Evolutionary conservation across 2,888 invertebrate species (phyloP), one percentile per base, ranked within the genome.

Genomic region (Idaea biselata): DNA sequence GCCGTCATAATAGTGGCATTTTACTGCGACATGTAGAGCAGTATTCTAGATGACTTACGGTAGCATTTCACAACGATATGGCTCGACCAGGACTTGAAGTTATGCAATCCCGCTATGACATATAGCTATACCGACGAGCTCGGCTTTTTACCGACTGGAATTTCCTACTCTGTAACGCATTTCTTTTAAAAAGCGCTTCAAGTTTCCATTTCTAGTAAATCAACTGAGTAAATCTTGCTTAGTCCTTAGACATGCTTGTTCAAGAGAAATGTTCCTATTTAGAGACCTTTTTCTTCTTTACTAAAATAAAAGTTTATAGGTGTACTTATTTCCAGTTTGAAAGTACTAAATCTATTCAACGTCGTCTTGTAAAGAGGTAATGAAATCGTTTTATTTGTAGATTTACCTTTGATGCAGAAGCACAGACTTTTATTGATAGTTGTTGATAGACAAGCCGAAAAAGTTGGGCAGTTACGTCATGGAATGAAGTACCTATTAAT

Each of bases 91-190:
- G 67, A 65, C 66, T 64, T 64, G 62, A 58, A 67, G 68, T 68
- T 69, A 71, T 65, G 69, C 58, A 71, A 67, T 68, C 66, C 68
- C 68, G 68, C 68, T 69, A 69, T 60, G 44, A 44, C 44, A 33
- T 44, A 44, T 44, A 44, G 7, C 5, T 11, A 44, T 44, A 44
- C 44, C 8, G 44, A 44, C 44, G 14, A 44, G 44, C 44, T 44
- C 11, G 11, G 44, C 44, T 44, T 14, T 11, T 14, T 44, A 44
- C 44, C 1, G 2, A 44, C 44, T 44, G 44, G 44, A 44, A 44
- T 44, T 44, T 44, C 44, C 44, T 44, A 44, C 44, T 44, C 44
- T 44, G 44, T 44, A 44, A 44, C 44, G 11, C 14, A 44, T 44
- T 44, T 44, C 44, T 44, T 44, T 44, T 44, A 14, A 44, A 44